These are phyloP conservation scores for Nematostella vectensis DNA, from an alignment of 92 coral and sea anemone genomes.

Conservation along the genomic window DNA sequence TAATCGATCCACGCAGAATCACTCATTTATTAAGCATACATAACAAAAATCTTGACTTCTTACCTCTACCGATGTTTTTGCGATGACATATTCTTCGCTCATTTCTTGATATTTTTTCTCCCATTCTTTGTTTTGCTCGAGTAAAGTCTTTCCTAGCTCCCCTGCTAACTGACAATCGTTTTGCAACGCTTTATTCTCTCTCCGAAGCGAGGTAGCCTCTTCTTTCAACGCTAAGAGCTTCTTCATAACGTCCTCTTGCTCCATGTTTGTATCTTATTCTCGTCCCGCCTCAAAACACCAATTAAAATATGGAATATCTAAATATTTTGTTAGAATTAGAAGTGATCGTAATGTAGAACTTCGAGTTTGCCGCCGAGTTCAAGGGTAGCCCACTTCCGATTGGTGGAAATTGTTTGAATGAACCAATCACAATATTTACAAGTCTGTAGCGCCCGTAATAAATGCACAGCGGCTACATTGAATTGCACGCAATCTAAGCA, in stretches of 20 bases:
- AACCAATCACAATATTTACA: neutral
- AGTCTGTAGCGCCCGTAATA: too few species aligned
- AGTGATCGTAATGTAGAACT: too few species aligned
- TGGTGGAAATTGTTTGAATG: neutral
- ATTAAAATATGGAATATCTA: too few species aligned
- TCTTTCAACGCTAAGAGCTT: slow-evolving; percentile 24
- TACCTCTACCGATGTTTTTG: slow-evolving; percentile 49
- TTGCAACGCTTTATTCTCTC: slow-evolving; percentile 20
- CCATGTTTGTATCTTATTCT: too few species aligned
- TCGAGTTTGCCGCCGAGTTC: too few species aligned
- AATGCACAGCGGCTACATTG: too few species aligned
- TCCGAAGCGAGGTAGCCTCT: slow-evolving; percentile 29
- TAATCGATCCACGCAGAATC: too few species aligned
- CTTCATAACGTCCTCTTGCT: neutral
- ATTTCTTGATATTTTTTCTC: slow-evolving; percentile 57
- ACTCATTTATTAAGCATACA: too few species aligned
- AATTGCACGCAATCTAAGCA: too few species aligned
- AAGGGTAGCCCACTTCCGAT: neutral
- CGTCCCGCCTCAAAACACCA: too few species aligned
- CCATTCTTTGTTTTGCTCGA: slow-evolving; percentile 61
- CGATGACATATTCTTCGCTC: slow-evolving; percentile 29
- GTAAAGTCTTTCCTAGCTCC: slow-evolving; percentile 58
- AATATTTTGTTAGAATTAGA: too few species aligned
- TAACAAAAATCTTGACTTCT: too few species aligned
- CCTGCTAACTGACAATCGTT: slow-evolving; percentile 54